phyloP scores from a whole-genome alignment of 1,140 invertebrate species.

The Ceratoteleas bidentatus region DNA sequence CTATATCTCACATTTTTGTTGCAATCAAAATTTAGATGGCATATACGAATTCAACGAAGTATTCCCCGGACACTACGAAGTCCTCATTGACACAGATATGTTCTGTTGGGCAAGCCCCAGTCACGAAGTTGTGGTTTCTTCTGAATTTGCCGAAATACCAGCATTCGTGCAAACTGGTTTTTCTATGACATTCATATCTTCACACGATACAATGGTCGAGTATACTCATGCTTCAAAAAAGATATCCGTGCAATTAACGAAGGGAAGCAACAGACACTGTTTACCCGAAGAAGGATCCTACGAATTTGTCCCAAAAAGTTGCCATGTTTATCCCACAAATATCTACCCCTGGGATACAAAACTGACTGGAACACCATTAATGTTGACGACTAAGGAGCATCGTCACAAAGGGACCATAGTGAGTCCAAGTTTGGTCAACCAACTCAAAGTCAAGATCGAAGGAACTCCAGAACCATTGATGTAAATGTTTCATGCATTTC shows the following conservation, averaged over 20 bases:
- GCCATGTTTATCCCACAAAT: constrained; percentile 88
- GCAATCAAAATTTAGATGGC: constrained; percentile 81
- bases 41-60: constrained; percentile 90
- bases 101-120: constrained; percentile 89
- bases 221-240: constrained; percentile 72
- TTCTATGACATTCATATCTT: constrained; percentile 85
- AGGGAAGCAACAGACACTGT: constrained; percentile 85
- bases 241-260: constrained; percentile 74
- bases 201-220: constrained; percentile 84
- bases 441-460: constrained; percentile 73
- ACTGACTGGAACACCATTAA: constrained; percentile 69
- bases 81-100: constrained; percentile 84
- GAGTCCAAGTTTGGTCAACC: constrained; percentile 64
- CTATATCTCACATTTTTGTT: constrained; percentile 59
- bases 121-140: constrained; percentile 84
- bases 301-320: constrained; percentile 88
- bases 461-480: constrained; percentile 57
- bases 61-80: constrained; percentile 90
- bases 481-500: constrained; percentile 39
- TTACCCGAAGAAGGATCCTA: constrained; percentile 87
- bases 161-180: constrained; percentile 90
- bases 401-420: constrained; percentile 73
- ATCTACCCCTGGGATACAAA: constrained; percentile 78
- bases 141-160: constrained; percentile 85
- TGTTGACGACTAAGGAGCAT: constrained; percentile 75